Evolutionary conservation across 2,113 vertebrate species (phyloP).

Genomic region (Mobula birostris): DNA sequence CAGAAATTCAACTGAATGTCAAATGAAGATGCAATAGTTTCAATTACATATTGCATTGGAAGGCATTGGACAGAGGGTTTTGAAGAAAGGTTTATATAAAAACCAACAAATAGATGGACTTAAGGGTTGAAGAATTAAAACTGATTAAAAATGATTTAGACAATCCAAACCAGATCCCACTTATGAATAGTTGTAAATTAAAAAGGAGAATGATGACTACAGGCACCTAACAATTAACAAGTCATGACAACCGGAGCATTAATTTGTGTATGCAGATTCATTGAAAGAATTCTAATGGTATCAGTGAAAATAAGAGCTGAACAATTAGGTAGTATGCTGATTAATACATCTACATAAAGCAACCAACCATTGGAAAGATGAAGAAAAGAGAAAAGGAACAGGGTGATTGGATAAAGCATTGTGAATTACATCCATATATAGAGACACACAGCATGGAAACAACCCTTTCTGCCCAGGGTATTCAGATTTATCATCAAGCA

Average conservation of each 20-base stretch:
- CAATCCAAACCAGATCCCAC: background rate
- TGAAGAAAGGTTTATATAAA: background rate
- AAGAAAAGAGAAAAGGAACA: background rate
- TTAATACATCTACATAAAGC: background rate
- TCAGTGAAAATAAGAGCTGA: background rate
- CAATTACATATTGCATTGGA: background rate
- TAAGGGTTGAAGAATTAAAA: background rate
- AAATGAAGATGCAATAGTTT: background rate
- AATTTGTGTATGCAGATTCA: background rate
- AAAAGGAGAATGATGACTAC: background rate
- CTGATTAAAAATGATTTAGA: background rate
- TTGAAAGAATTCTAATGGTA: background rate
- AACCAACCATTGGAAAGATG: background rate
- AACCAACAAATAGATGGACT: too few relatives aligned
- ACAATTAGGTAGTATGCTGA: background rate
- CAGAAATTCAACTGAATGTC: background rate
- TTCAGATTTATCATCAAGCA: too few relatives aligned
- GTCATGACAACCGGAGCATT: conserved; percentile 2
- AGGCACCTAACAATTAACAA: background rate
- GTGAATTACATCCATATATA: background rate
- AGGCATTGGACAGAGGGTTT: background rate
- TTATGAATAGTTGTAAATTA: conserved; percentile 10
- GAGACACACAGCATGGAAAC: too few relatives aligned
- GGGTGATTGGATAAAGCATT: background rate
- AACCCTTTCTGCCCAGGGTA: too few relatives aligned